Percentiles rank a stretch among this genome's conserved stretches.
phyloP scores from a whole-genome alignment of 2,113 vertebrate genomes.

The Saccopteryx bilineata region DNA sequence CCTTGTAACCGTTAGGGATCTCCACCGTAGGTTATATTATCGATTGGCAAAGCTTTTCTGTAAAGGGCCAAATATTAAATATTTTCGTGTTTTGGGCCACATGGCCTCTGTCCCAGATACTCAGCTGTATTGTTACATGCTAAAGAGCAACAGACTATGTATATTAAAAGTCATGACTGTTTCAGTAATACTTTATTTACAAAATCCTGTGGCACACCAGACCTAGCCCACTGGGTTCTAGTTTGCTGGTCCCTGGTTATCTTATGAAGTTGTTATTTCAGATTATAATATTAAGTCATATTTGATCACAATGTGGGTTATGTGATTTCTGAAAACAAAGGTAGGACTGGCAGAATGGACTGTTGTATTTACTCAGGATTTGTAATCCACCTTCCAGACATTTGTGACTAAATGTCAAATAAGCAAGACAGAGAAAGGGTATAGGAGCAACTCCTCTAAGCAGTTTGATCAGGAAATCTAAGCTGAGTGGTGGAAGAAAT shows the following conservation, averaged over 20 bases:
- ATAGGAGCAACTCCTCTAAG: not conserved
- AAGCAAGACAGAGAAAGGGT: not conserved
- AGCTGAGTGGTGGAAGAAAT: not conserved
- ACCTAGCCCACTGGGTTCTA: not conserved
- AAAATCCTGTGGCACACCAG: not conserved
- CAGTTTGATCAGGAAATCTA: constrained; percentile 1
- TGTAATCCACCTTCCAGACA: not conserved
- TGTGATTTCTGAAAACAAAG: not conserved
- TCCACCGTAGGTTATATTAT: not conserved
- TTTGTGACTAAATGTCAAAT: not conserved
- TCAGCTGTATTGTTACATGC: not conserved
- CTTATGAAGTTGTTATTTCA: constrained; percentile 27
- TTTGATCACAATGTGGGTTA: not conserved
- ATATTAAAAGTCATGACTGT: not conserved
- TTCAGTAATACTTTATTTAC: not conserved
- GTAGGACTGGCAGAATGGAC: not conserved
- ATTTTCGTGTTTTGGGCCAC: not conserved
- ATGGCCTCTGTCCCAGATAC: not conserved
- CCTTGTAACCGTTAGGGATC: not conserved
- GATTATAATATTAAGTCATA: not conserved
- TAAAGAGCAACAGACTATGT: not conserved
- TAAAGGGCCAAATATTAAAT: not conserved
- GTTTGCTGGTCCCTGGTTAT: not conserved
- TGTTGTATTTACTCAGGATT: constrained; percentile 1
- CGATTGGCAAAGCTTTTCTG: not conserved